Evolutionary conservation across 2,888 invertebrate genomes (phyloP), one percentile per base, ranked within the genome.

Genomic region (Branchellion lobata): DNA sequence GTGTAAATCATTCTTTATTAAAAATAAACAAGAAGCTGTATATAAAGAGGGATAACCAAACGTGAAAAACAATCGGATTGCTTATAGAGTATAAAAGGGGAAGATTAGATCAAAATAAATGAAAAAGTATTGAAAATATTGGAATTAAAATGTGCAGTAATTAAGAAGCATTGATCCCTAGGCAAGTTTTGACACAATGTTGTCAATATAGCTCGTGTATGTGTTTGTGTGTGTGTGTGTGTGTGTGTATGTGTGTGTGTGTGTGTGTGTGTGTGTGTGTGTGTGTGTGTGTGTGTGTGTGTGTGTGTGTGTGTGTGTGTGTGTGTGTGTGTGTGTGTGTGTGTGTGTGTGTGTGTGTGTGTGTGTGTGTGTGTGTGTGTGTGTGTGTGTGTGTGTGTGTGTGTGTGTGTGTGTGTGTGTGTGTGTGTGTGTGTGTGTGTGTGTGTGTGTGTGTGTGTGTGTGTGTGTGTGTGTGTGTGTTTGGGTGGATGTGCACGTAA

Each of bases 241-340:
- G 36, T 40, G 73, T 36, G 36, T 75, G 57, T 29, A 31, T 53
- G 57, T 75, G 47, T 75, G 57, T 51, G 31, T 47, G 57, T 75
- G 27, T 53, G 31, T 75, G 47, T 5, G 57, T 75, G 29, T 53
- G 31, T 78, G 34, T 27, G 40, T 65, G 33, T 34, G 36, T 65
- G 57, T 78, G 27, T 78, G 33, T 65, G 68, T 78, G 33, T 65
- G 53, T 36, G 57, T 78, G 68, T 78, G 68, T 78, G 68, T 78
- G 34, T 78, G 33, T 78, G 29, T 57, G 61, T 57, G 61, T 57
- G 61, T 57, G 61, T 57, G 61, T 57, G 61, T 57, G 61, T 57
- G 61, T 57, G 61, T 57, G 61, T 57, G 61, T 57, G 61, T 57
- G 61, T 57, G 61, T 57, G 61, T 57, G 61, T 57, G 61, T 57